phyloP scores from a whole-genome alignment of 2,113 vertebrate species.

The Menura novaehollandiae region DNA sequence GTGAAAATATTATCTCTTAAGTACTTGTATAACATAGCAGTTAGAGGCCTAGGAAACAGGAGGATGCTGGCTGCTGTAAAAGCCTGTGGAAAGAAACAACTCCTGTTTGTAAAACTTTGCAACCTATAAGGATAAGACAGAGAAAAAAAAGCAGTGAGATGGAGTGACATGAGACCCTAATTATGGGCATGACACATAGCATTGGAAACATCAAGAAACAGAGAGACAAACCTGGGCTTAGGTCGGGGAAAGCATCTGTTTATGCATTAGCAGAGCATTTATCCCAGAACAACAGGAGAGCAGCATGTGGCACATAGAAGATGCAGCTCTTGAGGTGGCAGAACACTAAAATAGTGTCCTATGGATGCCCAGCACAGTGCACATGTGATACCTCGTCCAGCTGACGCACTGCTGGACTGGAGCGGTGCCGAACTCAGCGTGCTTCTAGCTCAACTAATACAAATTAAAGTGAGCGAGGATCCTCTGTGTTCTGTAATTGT shows the following conservation, averaged over 20 bases:
- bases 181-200: accelerated
- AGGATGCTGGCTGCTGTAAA: neutral
- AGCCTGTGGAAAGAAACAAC: neutral
- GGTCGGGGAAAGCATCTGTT: neutral
- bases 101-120: neutral
- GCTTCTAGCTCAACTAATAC: neutral
- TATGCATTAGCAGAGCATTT: neutral
- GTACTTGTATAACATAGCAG: neutral
- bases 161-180: neutral
- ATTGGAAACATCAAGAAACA: neutral
- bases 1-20: neutral
- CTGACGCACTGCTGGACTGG: neutral
- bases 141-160: neutral
- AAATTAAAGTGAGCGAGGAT: neutral
- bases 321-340: neutral
- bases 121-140: neutral
- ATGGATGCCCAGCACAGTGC: neutral
- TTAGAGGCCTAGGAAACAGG: neutral
- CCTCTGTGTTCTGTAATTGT: neutral
- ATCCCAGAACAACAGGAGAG: neutral
- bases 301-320: accelerated
- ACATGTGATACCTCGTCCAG: accelerated
- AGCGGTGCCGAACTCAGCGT: accelerated
- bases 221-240: neutral
- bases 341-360: neutral